Percentiles rank a stretch among this genome's conserved stretches.
These are phyloP conservation scores for Brachionus manjavacas DNA, from an alignment of 1,140 invertebrate genomes.

Conservation along the genomic window DNA sequence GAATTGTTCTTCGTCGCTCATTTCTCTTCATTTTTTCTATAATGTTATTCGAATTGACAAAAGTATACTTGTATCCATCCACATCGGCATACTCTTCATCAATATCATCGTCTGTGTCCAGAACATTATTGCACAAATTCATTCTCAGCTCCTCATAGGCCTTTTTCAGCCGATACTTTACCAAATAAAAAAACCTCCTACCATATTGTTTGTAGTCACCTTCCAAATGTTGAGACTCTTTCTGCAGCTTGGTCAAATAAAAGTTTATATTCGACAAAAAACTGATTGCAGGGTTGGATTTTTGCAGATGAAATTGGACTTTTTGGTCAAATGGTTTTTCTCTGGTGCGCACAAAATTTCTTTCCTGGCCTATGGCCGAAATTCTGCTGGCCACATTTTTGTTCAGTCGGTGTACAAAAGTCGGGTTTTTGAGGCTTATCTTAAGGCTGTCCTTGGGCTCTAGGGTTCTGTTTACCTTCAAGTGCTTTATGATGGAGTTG, in stretches of 20 bases:
- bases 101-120: not conserved
- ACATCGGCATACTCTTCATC: not conserved
- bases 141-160: not conserved
- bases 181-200: not conserved
- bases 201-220: not conserved
- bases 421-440: not conserved
- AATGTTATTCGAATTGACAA: not conserved
- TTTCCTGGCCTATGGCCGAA: not conserved
- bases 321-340: conserved; percentile 1
- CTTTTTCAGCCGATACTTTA: not conserved
- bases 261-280: conserved; percentile 19
- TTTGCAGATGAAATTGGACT: not conserved
- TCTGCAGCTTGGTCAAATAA: conserved; percentile 7
- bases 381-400: not conserved
- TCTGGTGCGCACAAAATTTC: not conserved
- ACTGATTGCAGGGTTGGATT: not conserved
- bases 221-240: not conserved
- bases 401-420: not conserved
- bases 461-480: not conserved
- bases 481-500: not conserved
- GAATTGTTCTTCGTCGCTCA: not conserved
- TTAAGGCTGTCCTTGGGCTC: not conserved
- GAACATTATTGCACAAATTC: conserved; percentile 22
- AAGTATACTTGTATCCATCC: not conserved
- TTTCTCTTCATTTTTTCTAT: conserved; percentile 22